phyloP scores from a whole-genome alignment of 1,140 invertebrate species.

The Hermatobates lingyangjiaoensis region DNA sequence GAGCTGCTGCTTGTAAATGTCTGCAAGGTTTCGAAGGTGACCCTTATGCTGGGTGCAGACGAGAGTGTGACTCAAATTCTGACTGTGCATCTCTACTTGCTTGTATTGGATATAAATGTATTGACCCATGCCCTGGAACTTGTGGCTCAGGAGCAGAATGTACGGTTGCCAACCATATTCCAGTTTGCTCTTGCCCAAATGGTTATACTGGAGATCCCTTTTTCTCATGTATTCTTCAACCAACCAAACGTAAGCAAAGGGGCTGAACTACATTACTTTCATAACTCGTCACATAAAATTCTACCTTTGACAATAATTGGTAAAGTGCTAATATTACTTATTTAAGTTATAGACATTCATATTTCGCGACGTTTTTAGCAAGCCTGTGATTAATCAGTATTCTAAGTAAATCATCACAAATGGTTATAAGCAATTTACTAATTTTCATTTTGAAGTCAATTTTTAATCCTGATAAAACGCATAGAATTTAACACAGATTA shows the following conservation, averaged over 20 bases:
- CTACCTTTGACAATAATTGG: no score
- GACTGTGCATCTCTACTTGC: slow-evolving; percentile 31
- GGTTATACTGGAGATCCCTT: slow-evolving; percentile 39
- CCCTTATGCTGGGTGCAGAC: slow-evolving; percentile 27
- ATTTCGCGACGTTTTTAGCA: no score
- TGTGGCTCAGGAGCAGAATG: slow-evolving; percentile 35
- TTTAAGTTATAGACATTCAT: no score
- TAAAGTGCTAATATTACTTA: no score
- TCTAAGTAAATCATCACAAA: no score
- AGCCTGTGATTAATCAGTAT: no score
- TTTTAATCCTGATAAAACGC: no score
- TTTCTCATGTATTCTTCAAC: slow-evolving; percentile 25
- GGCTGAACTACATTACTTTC: no score
- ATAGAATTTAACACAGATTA: no score
- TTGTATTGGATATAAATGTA: slow-evolving; percentile 30
- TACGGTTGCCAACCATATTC: slow-evolving; percentile 28
- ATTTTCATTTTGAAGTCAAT: no score
- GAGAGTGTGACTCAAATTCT: slow-evolving; percentile 23
- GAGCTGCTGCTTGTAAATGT: slow-evolving; percentile 26
- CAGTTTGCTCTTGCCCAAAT: slow-evolving; percentile 29
- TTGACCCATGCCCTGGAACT: slow-evolving; percentile 31
- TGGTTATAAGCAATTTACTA: no score
- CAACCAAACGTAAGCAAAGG: slow-evolving; percentile 24
- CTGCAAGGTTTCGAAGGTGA: slow-evolving; percentile 27
- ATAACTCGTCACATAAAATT: no score